Base-by-base conservation (phyloP, 2,113 vertebrate species). In the Xyliphius kryptos region DNA sequence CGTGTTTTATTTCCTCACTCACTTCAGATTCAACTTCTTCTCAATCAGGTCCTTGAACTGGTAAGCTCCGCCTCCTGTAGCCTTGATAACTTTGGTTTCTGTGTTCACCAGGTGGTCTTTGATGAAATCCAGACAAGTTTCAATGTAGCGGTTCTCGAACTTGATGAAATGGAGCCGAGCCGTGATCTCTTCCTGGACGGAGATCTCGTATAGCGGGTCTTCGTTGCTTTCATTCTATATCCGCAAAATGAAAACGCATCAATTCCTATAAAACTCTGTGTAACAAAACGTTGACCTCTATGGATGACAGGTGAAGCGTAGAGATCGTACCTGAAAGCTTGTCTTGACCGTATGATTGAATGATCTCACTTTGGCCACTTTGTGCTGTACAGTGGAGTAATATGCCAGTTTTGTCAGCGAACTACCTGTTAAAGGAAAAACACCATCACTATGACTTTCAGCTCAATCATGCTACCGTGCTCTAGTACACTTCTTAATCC, bases 31-130 rank as follows among this genome's bases (percentile, higher is more conserved):
- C 46, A 99, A 83, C 65, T 99, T 99, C 82, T 89, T 90, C 77
- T 99, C 94, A 1, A 99, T 95, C 69, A 99, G 90, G 48, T 94
- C 93, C 79, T 96, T 97, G 79, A 97, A 98, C 83, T 98, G 98
- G 83, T 99, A 89, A 0, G 96, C 96, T 32, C 96, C 96, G 6
- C 95, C 96, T 8, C 96, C 96, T 0, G 96, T 98, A 14, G 96
- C 96, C 81, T 93, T 96, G 82, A 99, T 97, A 54, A 97, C 94
- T 85, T 95, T 96, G 49, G 96, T 98, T 55, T 95, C 94, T 0
- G 95, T 98, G 79, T 94, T 97, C 79, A 97, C 94, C 54, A 99
- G 88, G 59, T 99, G 96, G 76, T 93, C 94, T 78, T 89, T 94
- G 82, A 99, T 93, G 77, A 99, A 99, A 82, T 99, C 95, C 79